Percentiles rank a stretch among this genome's conserved stretches.
Conservation (phyloP, 2,113 vertebrate species). For the Datnioides undecimradiatus region DNA sequence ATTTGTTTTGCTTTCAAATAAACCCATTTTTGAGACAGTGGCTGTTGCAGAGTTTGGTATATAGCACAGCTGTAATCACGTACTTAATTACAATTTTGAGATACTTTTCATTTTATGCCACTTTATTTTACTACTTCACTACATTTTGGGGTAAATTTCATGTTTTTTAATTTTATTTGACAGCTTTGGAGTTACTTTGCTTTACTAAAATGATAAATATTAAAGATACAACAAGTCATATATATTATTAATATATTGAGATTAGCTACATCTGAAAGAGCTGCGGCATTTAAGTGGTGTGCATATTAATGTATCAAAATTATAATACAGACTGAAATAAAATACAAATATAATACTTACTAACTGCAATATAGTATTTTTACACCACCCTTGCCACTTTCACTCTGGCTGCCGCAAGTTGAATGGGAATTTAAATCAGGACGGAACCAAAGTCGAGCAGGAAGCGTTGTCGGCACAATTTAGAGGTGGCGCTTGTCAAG, state of each 20-base stretch:
- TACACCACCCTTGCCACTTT: background rate
- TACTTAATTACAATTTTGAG: background rate
- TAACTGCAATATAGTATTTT: too few species aligned
- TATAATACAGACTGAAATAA: background rate
- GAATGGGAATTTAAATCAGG: background rate
- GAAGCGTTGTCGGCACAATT: background rate
- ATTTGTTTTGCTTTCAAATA: conserved; percentile 50
- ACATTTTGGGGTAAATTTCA: background rate
- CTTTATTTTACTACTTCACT: background rate
- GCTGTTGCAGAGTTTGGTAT: background rate
- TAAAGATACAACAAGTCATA: background rate
- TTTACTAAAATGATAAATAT: background rate
- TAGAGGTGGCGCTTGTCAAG: conserved; percentile 11
- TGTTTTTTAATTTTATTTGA: too few species aligned
- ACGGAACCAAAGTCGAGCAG: conserved; percentile 42
- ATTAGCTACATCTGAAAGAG: background rate
- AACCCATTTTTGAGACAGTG: conserved; percentile 20
- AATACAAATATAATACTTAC: too few species aligned
- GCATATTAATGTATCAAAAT: background rate
- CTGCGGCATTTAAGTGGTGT: background rate
- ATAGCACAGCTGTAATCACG: background rate
- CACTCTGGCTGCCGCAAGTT: background rate
- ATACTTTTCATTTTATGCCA: too few species aligned
- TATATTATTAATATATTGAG: background rate
- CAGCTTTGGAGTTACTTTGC: background rate